Evolutionary conservation across 2,888 invertebrate species (phyloP).

Genomic region (Molorchus minor): DNA sequence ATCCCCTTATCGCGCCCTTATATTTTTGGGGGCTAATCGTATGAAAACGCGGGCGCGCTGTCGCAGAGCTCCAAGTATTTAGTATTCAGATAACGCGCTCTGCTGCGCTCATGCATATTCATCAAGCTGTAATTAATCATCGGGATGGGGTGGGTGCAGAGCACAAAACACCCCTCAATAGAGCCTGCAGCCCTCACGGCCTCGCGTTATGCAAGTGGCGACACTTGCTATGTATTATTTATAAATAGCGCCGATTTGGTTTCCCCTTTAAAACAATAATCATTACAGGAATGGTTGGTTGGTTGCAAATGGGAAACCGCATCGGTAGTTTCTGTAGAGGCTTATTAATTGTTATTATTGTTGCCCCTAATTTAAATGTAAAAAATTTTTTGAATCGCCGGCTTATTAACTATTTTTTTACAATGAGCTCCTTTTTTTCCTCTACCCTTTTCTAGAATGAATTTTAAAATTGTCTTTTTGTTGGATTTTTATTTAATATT

Average conservation of each 20-base stretch:
- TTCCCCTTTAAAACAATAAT: constrained; percentile 30
- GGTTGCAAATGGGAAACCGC: constrained; percentile 21
- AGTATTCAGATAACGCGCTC: constrained; percentile 58
- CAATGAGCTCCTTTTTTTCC: no score
- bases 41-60: constrained; percentile 45
- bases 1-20: constrained; percentile 37
- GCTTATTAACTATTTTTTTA: not conserved
- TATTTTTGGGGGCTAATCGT: constrained; percentile 44
- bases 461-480: not conserved
- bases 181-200: constrained; percentile 28
- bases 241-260: constrained; percentile 23
- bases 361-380: no score
- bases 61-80: constrained; percentile 55
- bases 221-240: constrained; percentile 33
- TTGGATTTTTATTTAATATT: not conserved
- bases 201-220: constrained; percentile 31
- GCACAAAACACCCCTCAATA: constrained; percentile 42
- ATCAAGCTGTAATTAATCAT: constrained; percentile 61
- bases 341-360: not conserved
- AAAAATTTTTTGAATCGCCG: no score
- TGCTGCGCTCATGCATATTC: constrained; percentile 60
- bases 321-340: not conserved
- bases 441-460: no score
- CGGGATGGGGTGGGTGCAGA: constrained; percentile 51
- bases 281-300: constrained; percentile 20